These are phyloP conservation scores for Rhopalosiphum nymphaeae DNA, from an alignment of 2,888 invertebrate genomes.

Conservation along the genomic window DNA sequence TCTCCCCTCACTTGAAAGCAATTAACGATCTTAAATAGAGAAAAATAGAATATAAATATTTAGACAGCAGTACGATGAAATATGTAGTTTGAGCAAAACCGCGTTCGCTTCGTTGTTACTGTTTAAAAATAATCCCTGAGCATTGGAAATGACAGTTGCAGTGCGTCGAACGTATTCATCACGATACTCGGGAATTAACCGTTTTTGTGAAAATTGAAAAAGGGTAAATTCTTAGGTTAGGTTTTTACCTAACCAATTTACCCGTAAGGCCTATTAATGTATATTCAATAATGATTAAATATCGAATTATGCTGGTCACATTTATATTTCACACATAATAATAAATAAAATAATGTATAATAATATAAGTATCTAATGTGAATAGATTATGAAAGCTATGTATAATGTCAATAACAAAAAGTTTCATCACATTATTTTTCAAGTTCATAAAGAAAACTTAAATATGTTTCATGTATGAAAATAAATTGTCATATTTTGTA, in stretches of 20 bases:
- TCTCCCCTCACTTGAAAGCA: background rate
- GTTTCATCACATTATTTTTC: background rate
- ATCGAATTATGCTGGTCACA: background rate
- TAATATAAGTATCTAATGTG: background rate
- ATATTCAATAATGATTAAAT: background rate
- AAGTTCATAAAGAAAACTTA: background rate
- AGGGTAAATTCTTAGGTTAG: background rate
- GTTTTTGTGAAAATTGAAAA: background rate
- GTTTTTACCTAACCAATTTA: background rate
- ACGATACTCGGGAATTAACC: background rate
- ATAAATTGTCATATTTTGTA: background rate
- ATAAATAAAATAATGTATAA: background rate
- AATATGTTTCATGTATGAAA: background rate
- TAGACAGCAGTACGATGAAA: background rate
- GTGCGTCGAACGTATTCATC: background rate
- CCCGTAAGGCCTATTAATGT: background rate
- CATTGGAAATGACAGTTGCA: background rate
- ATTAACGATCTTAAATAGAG: background rate
- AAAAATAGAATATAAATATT: background rate
- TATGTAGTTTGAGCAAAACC: background rate
- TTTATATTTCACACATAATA: background rate
- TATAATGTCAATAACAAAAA: background rate
- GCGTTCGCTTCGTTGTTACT: background rate
- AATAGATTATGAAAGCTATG: background rate
- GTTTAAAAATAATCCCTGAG: background rate